Evolutionary conservation across 2,797 vertebrate genomes (phyloP), one percentile per base, ranked within the genome.

Genomic region (Pipistrellus pygmaeus): DNA sequence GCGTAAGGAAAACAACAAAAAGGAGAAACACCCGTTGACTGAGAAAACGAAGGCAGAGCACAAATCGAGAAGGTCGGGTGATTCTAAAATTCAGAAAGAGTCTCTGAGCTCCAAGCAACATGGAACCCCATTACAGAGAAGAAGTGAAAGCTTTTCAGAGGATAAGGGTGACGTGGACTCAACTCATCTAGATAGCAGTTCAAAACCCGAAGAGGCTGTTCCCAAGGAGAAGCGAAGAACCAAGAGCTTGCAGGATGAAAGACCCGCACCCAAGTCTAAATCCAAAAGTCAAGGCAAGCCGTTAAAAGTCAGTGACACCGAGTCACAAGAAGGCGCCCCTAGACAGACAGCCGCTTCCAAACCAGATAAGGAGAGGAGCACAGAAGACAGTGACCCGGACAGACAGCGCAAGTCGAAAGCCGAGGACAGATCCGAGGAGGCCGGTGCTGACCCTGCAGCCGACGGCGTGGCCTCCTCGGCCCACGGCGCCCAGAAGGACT

Each of bases 111-210:
- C 97, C 95, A 98, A 97, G 85, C 97, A 97, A 8, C 97, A 98
- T 64, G 88, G 94, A 94, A 91, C 94, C 87, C 17, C 95, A 5
- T 96, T 95, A n/a, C 98, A 98, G 95, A 98, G 85, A 85, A 98
- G 97, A 82, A 97, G 97, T 0, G 98, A 98, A 96, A 99, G 98
- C 90, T 99, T 98, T 12, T 98, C 98, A 0, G 99, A 99, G 97
- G 99, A 99, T 76, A 99, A 98, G 55, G 98, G 98, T 78, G 99
- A 99, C 87, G 90, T 97, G 72, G 99, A 99, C 85, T 90, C 96
- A 2, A 68, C 97, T 2, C 98, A 97, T 2, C 92, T 98, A 32
- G 99, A 99, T 2, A 48, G 97, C 85, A 97, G 87, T 92, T 98
- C 97, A 88, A 99, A 98, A 96, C 99, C 98, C 91, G 99, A 99